Evolutionary conservation across 2,888 invertebrate species (phyloP).

Genomic region (Sialis lutaria): DNA sequence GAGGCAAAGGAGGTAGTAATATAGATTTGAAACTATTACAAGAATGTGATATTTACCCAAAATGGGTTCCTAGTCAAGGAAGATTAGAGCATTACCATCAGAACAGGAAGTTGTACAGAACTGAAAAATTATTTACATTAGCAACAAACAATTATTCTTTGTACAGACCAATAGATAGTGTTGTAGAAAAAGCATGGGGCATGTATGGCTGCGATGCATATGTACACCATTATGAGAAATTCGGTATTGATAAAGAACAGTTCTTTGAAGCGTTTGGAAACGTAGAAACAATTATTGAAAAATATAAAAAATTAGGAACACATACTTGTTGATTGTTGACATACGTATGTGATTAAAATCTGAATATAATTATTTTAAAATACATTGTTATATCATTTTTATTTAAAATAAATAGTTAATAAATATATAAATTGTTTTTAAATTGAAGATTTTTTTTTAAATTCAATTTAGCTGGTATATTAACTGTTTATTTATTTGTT

Average conservation of each 20-base stretch:
- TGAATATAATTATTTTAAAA: not conserved
- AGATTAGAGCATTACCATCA: constrained; percentile 23
- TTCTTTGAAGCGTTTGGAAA: constrained; percentile 30
- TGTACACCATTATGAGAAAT: constrained; percentile 31
- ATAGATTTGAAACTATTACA: constrained; percentile 17
- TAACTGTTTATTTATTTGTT: too few relatives aligned
- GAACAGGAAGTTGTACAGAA: constrained; percentile 20
- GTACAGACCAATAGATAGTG: constrained; percentile 20
- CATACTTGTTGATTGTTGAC: too few relatives aligned
- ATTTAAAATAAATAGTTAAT: not conserved
- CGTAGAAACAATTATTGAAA: constrained; percentile 26
- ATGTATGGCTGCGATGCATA: constrained; percentile 29
- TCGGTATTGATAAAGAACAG: constrained; percentile 27
- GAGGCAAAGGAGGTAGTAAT: constrained; percentile 17
- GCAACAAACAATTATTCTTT: constrained; percentile 28
- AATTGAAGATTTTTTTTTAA: too few relatives aligned
- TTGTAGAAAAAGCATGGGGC: constrained; percentile 28
- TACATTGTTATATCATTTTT: not conserved
- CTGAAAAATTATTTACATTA: constrained; percentile 26
- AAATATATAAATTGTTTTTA: too few relatives aligned
- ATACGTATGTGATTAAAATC: too few relatives aligned
- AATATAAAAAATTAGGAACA: constrained; percentile 22
- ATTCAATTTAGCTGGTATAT: too few relatives aligned
- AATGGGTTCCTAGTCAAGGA: constrained; percentile 21
- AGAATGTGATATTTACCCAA: constrained; percentile 20